Evolutionary conservation across 2,113 vertebrate species (phyloP), one percentile per base, ranked within the genome.

Genomic region (Calyptomena viridis): DNA sequence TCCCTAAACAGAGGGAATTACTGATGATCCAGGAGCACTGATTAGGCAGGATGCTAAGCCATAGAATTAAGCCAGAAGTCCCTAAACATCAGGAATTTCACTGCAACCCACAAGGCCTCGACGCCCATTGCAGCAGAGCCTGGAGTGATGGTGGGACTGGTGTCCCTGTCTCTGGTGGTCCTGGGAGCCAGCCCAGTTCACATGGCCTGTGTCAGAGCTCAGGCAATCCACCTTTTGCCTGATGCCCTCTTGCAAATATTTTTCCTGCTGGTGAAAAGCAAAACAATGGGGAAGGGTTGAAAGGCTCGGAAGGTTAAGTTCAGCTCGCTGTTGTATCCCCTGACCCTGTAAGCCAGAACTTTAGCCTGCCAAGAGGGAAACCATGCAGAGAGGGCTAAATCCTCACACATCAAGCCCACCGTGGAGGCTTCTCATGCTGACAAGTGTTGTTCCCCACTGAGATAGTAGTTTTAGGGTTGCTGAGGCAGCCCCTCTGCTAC

Each of bases 71-170:
- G 39, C 22, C 67, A 35, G 28, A 92, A 88, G 37, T 63, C 56
- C 76, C 30, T 17, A 73, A 96, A 79, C 0, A 5, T 40, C 86
- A 68, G 56, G 80, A 55, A 62, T 90, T 86, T 69, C 79, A 28
- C 35, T 23, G 12, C 52, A 22, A 39, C 27, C 80, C 2, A 0
- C 1, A 0, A 5, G 12, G 12, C 55, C 40, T 73, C 39, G 0
- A 14, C 6, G 40, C 5, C 15, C 27, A 42, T 55, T 0, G 1
- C 46, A 81, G 56, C 24, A 46, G 50, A 64, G 53, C 71, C 85
- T 16, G 17, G 27, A 18, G 50, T 2, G 63, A 20, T 9, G 35
- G 55, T 37, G 58, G 39, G 12, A 58, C n/a, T 62, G 0, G 0
- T 35, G 35, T n/a, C 52, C 28, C 82, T 20, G 37, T 7, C n/a